Base-by-base conservation (phyloP, 2,113 vertebrate species). In the Ammodytes dubius region DNA sequence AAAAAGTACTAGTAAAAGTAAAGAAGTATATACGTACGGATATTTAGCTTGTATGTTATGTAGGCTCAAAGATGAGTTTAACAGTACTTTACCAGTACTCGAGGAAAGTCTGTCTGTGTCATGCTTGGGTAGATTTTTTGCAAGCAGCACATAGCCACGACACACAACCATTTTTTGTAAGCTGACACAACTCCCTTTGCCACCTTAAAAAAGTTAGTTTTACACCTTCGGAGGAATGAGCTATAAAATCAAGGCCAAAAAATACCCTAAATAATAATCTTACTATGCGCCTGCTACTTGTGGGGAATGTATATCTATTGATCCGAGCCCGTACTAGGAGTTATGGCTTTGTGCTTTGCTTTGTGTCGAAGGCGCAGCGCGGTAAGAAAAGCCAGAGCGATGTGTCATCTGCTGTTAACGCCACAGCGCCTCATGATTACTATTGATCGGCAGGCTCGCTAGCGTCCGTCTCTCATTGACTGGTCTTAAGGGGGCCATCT, bases 361-460 rank as follows among this genome's bases (percentile, higher is more conserved):
- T 85, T 90, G 85, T 90, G 89, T 87, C 50, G 19, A 74, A 27
- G 78, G 73, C 58, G 84, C 74, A 71, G 79, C 60, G 50, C 73
- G 4, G 87, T 43, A 80, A 27, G 89, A 93, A 90, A 90, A 88
- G 84, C 83, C 75, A 40, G 88, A 90, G 77, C 70, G 39, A 94
- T 91, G 93, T 95, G 94, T 94, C 91, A 92, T 93, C 91, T 79
- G 88, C 89, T 89, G 84, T 85, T 89, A 92, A 92, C 85, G 91
- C 89, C 90, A 90, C 88, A 85, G 81, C 70, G 68, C 85, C 89
- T 92, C 92, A 93, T 95, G 93, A 95, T 95, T 94, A 93, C 88
- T 95, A 95, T 95, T 89, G 95, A 95, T 95, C 79, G 70, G 49
- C 76, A 53, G 83, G 70, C 86, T 92, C 70, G 71, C 84, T 66